A percentile compares a stretch with the other conserved stretches of the same genome.
Conservation (phyloP, 2,888 invertebrate genomes). For the Ectemnius lituratus region DNA sequence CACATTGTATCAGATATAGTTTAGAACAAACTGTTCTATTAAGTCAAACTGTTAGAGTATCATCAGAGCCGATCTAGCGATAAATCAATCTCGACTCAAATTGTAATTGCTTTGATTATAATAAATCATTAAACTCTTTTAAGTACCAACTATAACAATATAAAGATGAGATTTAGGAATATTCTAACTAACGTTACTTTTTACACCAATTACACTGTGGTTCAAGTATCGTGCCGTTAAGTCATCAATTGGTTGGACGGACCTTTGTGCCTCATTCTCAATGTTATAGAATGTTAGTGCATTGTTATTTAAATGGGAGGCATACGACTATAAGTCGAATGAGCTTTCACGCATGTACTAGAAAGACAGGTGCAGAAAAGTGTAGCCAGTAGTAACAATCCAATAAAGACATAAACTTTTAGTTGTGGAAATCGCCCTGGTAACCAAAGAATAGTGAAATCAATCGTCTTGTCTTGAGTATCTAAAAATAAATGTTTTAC, state of each 20-base stretch:
- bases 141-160: constrained; percentile 8
- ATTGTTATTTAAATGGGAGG: constrained; percentile 50
- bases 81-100: neutral
- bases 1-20: neutral
- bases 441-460: constrained; percentile 89
- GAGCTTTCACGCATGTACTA: constrained; percentile 61
- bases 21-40: neutral
- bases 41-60: neutral
- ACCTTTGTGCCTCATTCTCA: constrained; percentile 47
- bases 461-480: constrained; percentile 79
- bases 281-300: constrained; percentile 28
- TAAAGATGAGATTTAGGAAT: constrained; percentile 12
- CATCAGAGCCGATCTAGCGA: neutral
- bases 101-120: neutral
- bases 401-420: constrained; percentile 79
- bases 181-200: neutral
- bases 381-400: constrained; percentile 67
- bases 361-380: constrained; percentile 60
- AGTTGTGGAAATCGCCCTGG: constrained; percentile 85
- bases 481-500: constrained; percentile 79
- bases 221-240: constrained; percentile 11
- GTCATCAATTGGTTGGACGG: constrained; percentile 53
- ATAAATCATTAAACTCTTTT: constrained; percentile 4
- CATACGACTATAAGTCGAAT: constrained; percentile 66
- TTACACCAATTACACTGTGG: constrained; percentile 1